Base-by-base conservation (phyloP, 2,797 vertebrate genomes). In the Sebastes elongatus region DNA sequence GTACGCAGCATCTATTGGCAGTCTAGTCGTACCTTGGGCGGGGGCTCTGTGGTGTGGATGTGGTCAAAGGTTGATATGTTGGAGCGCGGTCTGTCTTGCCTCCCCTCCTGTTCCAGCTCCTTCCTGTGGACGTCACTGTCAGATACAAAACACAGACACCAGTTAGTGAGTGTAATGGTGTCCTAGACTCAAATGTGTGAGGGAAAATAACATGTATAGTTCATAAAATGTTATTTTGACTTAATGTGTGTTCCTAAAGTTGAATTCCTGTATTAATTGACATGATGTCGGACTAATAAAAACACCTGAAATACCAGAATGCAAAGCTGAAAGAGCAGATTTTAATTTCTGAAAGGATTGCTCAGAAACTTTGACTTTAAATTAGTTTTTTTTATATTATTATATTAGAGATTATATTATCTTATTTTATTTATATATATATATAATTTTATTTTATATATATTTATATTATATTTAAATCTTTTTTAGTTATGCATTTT, bases 41-140 rank as follows among this genome's bases (percentile, higher is more conserved):
- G 98, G 4, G 97, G 96, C 2, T 89, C 94, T 74, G 76, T 81
- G 38, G 72, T 78, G 32, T 70, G 38, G 0, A 10, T 4, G 80
- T 90, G 4, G 65, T 95, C 93, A 65, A 94, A 74, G 88, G 93
- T 76, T 82, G 93, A 56, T 82, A 75, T 18, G 9, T 66, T 83
- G 7, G 95, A 89, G 8, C 90, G 90, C 4, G 91, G 76, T 52
- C 94, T 94, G 59, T 88, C 80, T 8, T 85, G 93, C 79, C 94
- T 94, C 62, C 67, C 67, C 52, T 93, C 93, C 33, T 96, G 91
- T 3, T 97, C 96, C 71, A 93, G 85, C 82, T 97, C 97, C 93
- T 94, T 95, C 89, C 95, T 96, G 87, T 97, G 95, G 70, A 98
- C 93, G 42, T 98, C 97, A 30, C 98, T 99, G 27, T 28, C n/a